Conservation (phyloP, 2,113 vertebrate species). For the Pteronura brasiliensis region DNA sequence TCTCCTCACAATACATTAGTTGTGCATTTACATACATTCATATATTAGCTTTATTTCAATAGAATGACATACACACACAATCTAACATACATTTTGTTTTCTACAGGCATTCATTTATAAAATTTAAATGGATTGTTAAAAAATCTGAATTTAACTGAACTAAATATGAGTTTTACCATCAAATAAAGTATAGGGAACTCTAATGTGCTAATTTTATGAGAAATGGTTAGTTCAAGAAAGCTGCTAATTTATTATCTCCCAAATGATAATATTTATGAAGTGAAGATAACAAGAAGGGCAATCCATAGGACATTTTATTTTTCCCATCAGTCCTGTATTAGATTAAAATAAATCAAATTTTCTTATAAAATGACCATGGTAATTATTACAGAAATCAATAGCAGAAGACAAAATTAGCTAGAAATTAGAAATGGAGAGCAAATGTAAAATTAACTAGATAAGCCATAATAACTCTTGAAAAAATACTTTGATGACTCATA, state of each 20-base stretch:
- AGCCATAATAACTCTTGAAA: constrained; percentile 30
- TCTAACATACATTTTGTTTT: neutral
- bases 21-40: neutral
- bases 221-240: constrained; percentile 6
- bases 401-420: constrained; percentile 66
- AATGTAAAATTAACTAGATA: constrained; percentile 43
- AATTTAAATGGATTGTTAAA: neutral
- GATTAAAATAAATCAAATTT: constrained; percentile 6
- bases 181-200: neutral
- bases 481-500: neutral
- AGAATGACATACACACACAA: neutral
- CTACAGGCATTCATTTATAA: neutral
- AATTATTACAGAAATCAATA: constrained; percentile 58
- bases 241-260: constrained; percentile 14
- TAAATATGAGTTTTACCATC: neutral
- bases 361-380: neutral
- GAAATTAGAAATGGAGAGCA: constrained; percentile 52
- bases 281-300: constrained; percentile 25
- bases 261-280: constrained; percentile 22
- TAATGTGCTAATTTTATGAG: constrained; percentile 15
- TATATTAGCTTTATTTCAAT: neutral
- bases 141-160: neutral
- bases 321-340: neutral
- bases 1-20: neutral
- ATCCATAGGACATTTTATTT: neutral